Evolutionary conservation across 2,888 invertebrate species (phyloP).

Genomic region (Caenorhabditis sp.): DNA sequence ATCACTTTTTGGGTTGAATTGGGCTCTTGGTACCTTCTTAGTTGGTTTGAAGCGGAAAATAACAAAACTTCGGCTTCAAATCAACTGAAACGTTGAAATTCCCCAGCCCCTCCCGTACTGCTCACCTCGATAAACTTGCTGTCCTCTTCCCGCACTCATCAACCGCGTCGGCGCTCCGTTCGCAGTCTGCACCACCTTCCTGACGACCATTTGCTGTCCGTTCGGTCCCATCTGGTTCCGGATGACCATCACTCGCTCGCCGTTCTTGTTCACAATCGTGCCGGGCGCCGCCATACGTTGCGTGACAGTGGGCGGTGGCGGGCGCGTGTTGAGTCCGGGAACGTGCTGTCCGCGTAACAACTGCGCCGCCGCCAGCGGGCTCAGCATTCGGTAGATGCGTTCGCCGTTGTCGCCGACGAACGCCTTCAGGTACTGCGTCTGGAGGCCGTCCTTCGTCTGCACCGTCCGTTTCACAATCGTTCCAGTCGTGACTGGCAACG

Average conservation of each 20-base stretch:
- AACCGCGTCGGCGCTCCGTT: neutral
- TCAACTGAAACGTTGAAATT: too few species aligned
- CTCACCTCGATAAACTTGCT: constrained; percentile 23
- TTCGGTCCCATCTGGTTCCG: constrained; percentile 30
- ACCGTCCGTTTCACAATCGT: constrained; percentile 56
- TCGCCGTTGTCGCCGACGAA: constrained; percentile 49
- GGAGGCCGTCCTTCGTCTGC: constrained; percentile 58
- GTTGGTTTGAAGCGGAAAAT: too few species aligned
- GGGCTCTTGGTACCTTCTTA: too few species aligned
- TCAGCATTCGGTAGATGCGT: constrained; percentile 31
- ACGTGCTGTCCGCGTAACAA: neutral
- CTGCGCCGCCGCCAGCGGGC: constrained; percentile 12
- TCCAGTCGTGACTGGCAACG: constrained; percentile 14
- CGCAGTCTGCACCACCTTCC: constrained; percentile 9
- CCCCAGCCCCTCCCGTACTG: too few species aligned
- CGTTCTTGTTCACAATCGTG: constrained; percentile 32
- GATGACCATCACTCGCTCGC: constrained; percentile 29
- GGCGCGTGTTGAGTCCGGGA: too few species aligned
- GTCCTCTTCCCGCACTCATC: constrained; percentile 12
- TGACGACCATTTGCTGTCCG: constrained; percentile 28
- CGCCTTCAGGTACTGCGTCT: constrained; percentile 57
- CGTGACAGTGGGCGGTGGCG: too few species aligned
- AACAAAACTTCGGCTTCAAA: too few species aligned
- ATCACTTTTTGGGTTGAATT: too few species aligned
- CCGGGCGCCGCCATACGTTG: neutral